Percentiles rank a stretch among this genome's conserved stretches.
These are phyloP conservation scores for Caenorhabditis angaria DNA, from an alignment of 2,888 invertebrate genomes.

Conservation along the genomic window DNA sequence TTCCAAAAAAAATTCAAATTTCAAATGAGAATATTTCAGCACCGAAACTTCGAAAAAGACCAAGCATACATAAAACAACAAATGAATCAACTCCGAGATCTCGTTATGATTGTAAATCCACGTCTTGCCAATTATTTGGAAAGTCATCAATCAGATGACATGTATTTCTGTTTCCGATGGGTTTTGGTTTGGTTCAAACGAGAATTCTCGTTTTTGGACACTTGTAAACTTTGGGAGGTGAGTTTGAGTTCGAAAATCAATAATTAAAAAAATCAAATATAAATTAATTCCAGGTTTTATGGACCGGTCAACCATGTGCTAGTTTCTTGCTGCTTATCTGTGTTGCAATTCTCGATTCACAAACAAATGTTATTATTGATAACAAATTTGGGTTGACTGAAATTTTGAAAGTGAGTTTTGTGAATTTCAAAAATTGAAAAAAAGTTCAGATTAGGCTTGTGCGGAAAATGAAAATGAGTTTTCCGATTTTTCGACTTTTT, in stretches of 20 bases:
- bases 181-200: constrained; percentile 92
- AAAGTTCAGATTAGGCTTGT: neutral
- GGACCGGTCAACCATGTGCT: constrained; percentile 91
- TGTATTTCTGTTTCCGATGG: constrained; percentile 99
- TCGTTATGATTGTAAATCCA: constrained; percentile 85
- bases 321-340: constrained; percentile 94
- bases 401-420: constrained; percentile 85
- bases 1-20: too few species aligned
- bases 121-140: constrained; percentile 86
- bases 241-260: neutral
- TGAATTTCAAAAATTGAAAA: too few species aligned
- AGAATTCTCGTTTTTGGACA: constrained; percentile 85
- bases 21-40: too few species aligned
- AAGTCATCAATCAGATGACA: constrained; percentile 88
- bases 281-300: constrained; percentile 75
- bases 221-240: constrained; percentile 80
- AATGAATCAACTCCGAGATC: constrained; percentile 83
- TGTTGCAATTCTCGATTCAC: constrained; percentile 89
- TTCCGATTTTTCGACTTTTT: too few species aligned
- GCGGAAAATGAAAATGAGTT: neutral
- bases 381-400: constrained; percentile 93
- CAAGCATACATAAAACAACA: constrained; percentile 95
- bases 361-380: constrained; percentile 87
- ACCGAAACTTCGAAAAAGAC: constrained; percentile 93
- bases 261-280: neutral